phyloP scores from a whole-genome alignment of 2,113 vertebrate species.

The Phodopus roborovskii region DNA sequence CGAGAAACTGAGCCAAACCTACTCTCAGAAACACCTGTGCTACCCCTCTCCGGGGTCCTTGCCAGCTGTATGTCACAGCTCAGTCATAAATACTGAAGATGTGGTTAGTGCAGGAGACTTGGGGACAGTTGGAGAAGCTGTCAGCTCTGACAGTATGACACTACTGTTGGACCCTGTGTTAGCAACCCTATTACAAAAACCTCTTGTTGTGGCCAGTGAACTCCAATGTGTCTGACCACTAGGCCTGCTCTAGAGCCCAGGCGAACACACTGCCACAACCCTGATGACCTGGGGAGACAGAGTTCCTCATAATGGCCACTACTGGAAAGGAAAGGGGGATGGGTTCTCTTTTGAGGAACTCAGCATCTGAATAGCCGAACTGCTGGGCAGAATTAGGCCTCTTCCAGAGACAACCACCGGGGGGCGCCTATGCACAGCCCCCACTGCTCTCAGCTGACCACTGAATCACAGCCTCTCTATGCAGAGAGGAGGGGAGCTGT shows the following conservation, averaged over 20 bases:
- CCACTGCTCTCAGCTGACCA: fast-evolving
- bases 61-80: background rate
- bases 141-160: background rate
- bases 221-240: background rate
- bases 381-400: background rate
- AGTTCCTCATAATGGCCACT: too few relatives aligned
- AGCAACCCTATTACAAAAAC: background rate
- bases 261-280: background rate
- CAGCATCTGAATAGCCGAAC: background rate
- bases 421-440: constrained; percentile 19
- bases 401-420: constrained; percentile 59
- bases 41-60: background rate
- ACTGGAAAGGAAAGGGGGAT: background rate
- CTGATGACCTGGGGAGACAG: background rate
- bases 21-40: background rate
- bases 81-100: background rate
- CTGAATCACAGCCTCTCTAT: background rate
- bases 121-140: background rate
- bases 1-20: background rate
- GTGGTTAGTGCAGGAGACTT: background rate
- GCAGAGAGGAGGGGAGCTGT: too few relatives aligned
- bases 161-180: too few relatives aligned
- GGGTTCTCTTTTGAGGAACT: background rate
- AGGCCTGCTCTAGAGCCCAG: background rate
- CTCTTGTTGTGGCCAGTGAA: background rate